These are phyloP conservation scores for Megaceryle maxima DNA, from an alignment of 2,113 vertebrate genomes.

Conservation along the genomic window DNA sequence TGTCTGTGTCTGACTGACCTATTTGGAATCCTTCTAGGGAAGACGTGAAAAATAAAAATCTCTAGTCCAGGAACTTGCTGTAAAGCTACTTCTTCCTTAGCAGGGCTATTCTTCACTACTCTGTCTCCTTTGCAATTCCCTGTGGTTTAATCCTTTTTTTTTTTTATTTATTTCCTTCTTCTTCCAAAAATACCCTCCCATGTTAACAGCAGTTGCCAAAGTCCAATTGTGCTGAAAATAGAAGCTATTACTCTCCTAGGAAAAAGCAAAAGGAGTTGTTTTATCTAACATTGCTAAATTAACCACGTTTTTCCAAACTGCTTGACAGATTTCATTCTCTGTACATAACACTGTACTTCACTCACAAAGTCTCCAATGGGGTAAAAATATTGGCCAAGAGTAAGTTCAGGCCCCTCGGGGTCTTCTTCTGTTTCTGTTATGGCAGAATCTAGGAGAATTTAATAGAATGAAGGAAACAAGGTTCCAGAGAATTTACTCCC, in stretches of 20 bases:
- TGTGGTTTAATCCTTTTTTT: conserved; percentile 31
- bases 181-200: conserved; percentile 50
- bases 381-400: conserved; percentile 24
- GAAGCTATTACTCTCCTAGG: conserved; percentile 36
- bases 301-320: conserved; percentile 39
- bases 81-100: conserved; percentile 14
- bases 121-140: conserved; percentile 15
- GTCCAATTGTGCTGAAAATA: conserved; percentile 53
- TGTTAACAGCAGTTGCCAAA: conserved; percentile 53
- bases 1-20: background rate
- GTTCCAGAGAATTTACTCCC: background rate
- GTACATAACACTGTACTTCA: background rate
- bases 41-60: background rate
- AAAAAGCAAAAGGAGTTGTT: background rate
- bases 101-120: background rate
- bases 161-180: conserved; percentile 41
- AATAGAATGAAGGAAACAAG: background rate
- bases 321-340: conserved; percentile 48
- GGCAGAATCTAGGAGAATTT: background rate
- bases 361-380: background rate
- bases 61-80: background rate
- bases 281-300: conserved; percentile 45
- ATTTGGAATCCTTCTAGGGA: background rate
- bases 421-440: background rate
- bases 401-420: background rate